A percentile compares a stretch with the other conserved stretches of the same genome.
phyloP scores from a whole-genome alignment of 2,113 vertebrate genomes.

The Labeo rohita region DNA sequence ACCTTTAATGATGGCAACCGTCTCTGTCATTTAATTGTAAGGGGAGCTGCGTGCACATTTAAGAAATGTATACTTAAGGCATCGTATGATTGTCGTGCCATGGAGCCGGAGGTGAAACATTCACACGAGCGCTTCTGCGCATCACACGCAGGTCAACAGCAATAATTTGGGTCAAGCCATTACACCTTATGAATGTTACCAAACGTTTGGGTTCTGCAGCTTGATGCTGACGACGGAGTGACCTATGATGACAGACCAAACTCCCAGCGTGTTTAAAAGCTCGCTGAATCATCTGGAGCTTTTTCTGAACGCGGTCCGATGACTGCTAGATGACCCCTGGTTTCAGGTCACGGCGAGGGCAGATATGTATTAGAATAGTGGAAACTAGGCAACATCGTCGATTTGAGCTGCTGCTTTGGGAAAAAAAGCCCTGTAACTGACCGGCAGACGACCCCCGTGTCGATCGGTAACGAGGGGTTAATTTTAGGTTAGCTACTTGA shows the following conservation, averaged over 20 bases:
- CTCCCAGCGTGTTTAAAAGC: slow-evolving; percentile 4
- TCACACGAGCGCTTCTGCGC: not conserved
- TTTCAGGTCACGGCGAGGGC: slow-evolving; percentile 18
- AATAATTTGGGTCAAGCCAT: slow-evolving; percentile 38
- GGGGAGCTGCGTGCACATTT: not conserved
- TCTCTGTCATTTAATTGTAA: not conserved
- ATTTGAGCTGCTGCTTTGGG: slow-evolving; percentile 4
- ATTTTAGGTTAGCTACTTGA: not conserved
- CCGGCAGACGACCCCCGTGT: not conserved
- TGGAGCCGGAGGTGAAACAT: not conserved
- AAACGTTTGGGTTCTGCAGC: not conserved
- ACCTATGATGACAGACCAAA: slow-evolving; percentile 20
- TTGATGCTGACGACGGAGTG: slow-evolving; percentile 23
- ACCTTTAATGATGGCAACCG: not conserved
- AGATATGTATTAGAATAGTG: slow-evolving; percentile 41
- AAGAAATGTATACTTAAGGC: not conserved
- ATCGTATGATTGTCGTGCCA: not conserved
- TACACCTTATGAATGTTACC: slow-evolving; percentile 20
- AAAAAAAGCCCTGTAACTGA: slow-evolving; percentile 38
- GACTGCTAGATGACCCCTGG: slow-evolving; percentile 24
- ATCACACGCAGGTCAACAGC: slow-evolving; percentile 39
- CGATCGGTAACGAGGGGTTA: not conserved
- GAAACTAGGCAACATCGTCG: slow-evolving; percentile 37
- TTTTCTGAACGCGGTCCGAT: not conserved
- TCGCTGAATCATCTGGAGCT: not conserved